Base-by-base conservation (phyloP, 2,888 invertebrate genomes). In the Luffia ferchaultella region DNA sequence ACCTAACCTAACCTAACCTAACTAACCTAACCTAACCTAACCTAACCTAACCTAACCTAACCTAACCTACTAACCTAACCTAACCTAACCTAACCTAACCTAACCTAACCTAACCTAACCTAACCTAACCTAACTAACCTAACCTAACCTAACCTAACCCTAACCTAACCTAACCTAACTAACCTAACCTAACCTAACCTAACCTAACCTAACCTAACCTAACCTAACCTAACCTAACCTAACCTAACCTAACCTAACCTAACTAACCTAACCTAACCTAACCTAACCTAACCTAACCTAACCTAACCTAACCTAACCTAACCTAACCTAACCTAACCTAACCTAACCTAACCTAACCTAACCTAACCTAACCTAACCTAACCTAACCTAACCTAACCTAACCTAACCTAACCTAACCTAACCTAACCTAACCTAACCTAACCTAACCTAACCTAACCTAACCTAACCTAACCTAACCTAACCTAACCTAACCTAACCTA, bases 381-480 rank as follows among this genome's bases (percentile, higher is more conserved):
- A 52, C 57, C 55, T 54, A 53, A 52, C 54, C 49, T 45, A 55
- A 52, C 54, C 54, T 51, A 56, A 54, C 54, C 54, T 55, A 55
- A 54, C 57, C 54, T 53, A 54, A 56, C 54, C 54, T 52, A 54
- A 55, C 57, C 55, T 55, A 57, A 55, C 57, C 57, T 56, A 56
- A 56, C 57, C 55, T 56, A 57, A 57, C 57, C 55, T 57, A 57
- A 57, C 57, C 55, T 55, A 54, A 54, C 54, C 54, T 49, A 53
- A 54, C 50, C 54, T 53, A 55, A 56, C 56, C 57, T 50, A 55
- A 49, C 55, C 53, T 52, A 56, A 52, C 55, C 54, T 51, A 55
- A 55, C 56, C 53, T 53, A 55, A 56, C 52, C 53, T 54, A 54
- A 52, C 51, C 51, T 51, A 53, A 54, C 53, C 54, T 50, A 52